Conservation (phyloP, 1,140 invertebrate species). For the Drosophila obscura region DNA sequence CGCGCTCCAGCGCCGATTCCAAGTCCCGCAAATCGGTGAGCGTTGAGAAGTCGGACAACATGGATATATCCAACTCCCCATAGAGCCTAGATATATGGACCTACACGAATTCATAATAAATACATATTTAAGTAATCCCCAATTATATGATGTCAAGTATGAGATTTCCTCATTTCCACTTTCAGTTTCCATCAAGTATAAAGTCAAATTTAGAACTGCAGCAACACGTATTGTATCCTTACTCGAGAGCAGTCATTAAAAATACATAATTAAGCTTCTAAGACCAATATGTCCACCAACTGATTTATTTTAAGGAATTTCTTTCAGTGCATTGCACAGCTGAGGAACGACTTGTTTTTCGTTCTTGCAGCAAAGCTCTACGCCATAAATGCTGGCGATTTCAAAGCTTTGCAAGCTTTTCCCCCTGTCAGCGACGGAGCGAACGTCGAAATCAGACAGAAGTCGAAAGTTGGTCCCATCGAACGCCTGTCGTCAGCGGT, state of each 20-base stretch:
- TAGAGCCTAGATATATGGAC: constrained; percentile 36
- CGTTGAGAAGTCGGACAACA: constrained; percentile 86
- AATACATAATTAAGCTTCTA: constrained; percentile 22
- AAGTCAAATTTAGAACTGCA: constrained; percentile 36
- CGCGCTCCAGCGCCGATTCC: constrained; percentile 64
- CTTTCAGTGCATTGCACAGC: constrained; percentile 46
- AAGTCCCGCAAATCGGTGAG: constrained; percentile 80
- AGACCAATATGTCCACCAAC: neutral
- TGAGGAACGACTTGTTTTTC: constrained; percentile 26
- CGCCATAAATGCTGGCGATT: neutral
- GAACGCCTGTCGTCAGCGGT: constrained; percentile 14
- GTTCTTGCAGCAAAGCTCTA: constrained; percentile 11
- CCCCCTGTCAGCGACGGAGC: constrained; percentile 3
- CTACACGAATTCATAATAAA: constrained; percentile 38
- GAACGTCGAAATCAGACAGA: constrained; percentile 30
- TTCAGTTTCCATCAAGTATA: constrained; percentile 45
- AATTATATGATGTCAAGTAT: constrained; percentile 17
- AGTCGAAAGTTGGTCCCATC: constrained; percentile 17
- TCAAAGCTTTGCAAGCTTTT: constrained; percentile 42
- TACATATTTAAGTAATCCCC: constrained; percentile 31
- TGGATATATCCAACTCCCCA: constrained; percentile 86
- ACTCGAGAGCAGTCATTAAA: constrained; percentile 26
- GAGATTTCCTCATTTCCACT: constrained; percentile 14
- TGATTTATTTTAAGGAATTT: constrained; percentile 13
- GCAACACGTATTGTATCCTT: constrained; percentile 22